Evolutionary conservation across 2,888 invertebrate species (phyloP), one percentile per base, ranked within the genome.

Genomic region (Pachliopta kotzebuea): DNA sequence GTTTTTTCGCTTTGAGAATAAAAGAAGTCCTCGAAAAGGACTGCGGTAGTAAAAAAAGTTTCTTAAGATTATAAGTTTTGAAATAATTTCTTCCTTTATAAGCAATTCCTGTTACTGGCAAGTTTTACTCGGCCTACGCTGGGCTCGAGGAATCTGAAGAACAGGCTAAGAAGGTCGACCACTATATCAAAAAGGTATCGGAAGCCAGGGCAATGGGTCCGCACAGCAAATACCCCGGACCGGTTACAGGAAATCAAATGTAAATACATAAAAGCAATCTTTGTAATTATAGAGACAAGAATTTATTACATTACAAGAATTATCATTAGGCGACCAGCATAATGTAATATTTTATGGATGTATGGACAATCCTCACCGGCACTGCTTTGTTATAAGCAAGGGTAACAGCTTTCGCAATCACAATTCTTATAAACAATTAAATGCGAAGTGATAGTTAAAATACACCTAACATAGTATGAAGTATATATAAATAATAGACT

Each of bases 101-200:
- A 75, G 74, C 72, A 14, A 71, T 71, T n/a, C 62, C 57, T 24
- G 57, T 62, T 20, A n/a, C 62, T 2, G 42, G 26, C 26, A 63
- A 63, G n/a, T 64, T 64, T 55, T 90, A 90, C 74, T 89, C 90
- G 0, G 72, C 80, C 1, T 90, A 90, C 68, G 90, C 50, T 4
- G 11, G 2, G n/a, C 21, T 21, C 2, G 21, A 52, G 21, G 50
- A 52, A 11, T 52, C 50, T 9, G 50, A 21, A 14, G 50, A 52
- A 21, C 50, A 52, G 21, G 14, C 14, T 14, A 20, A 21, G 50
- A 52, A 52, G 21, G 21, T 52, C 8, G 50, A 52, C 9, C 50
- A 52, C 21, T 52, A 52, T 11, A 14, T 52, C 11, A 20, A 52
- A 0, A 52, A 52, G 23, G 50, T 52, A 8, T 52, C 50, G 21